Base-by-base conservation (phyloP, 2,888 invertebrate genomes). In the Osedax fenrisi region DNA sequence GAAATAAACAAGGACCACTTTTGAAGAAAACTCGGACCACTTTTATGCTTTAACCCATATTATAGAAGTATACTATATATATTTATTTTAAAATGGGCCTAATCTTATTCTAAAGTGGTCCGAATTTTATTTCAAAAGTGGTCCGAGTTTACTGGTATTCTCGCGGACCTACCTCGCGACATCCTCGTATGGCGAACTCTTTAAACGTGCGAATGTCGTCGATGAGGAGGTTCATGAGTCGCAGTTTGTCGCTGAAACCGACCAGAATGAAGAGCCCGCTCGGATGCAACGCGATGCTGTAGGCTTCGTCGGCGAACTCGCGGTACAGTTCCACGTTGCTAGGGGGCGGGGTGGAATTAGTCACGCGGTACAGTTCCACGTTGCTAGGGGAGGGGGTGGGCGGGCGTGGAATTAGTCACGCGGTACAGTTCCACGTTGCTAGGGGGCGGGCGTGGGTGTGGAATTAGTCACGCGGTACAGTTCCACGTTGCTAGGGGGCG, bases 231-330 rank as follows among this genome's bases (percentile, higher is more conserved):
- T 91, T 91, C 88, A 93, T 89, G 78, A 92, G 90, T 70, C 92
- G 88, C 2, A 95, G 86, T 84, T 94, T 93, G 84, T 94, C 94
- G 0, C 91, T 90, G 84, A 94, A 94, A 0, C 94, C 94, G 27
- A 92, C 90, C 62, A 92, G 89, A 1, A 92, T 89, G 83, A 92
- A 92, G 0, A 94, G 87, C 2, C 93, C 94, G 27, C 82, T 82
- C 0, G 91, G 90, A 84, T 91, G 91, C 0, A 92, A 82, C n/a
- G 90, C 89, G 2, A 92, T 87, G 75, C 90, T 89, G 81, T 88
- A 89, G 26, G 92, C 88, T 80, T 92, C 91, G 81, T 94, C 93
- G 78, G 85, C 82, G 82, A 92, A 94, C 79, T 90, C 88, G 81
- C 92, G 90, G 75, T 85, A 84, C 81, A 92, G 85, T 80, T 92